phyloP scores from a whole-genome alignment of 2,888 invertebrate species.

The Bugulina stolonifera region DNA sequence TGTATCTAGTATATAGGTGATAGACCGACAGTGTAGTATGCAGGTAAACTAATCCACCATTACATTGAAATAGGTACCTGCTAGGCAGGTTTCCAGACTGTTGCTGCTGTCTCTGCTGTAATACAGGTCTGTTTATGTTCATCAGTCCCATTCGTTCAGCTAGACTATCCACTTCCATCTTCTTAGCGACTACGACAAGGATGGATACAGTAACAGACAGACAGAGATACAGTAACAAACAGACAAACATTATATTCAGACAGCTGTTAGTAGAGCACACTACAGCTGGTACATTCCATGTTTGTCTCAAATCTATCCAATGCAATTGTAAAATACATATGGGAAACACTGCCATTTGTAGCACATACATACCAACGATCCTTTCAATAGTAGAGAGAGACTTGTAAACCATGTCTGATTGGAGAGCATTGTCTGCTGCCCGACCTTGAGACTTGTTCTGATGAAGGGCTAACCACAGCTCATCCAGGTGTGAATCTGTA shows the following conservation, averaged over 20 bases:
- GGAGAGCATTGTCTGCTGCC: background rate
- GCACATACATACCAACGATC: constrained; percentile 9
- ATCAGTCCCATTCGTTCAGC: background rate
- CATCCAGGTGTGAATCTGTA: constrained; percentile 20
- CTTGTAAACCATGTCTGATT: background rate
- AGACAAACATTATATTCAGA: too few species aligned
- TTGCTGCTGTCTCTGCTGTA: background rate
- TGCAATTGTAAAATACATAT: too few species aligned
- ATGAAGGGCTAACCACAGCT: constrained; percentile 2
- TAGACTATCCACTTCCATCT: background rate
- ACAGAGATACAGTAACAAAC: background rate
- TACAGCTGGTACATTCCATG: too few species aligned
- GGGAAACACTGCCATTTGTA: too few species aligned
- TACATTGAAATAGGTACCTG: too few species aligned
- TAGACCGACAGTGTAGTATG: too few species aligned
- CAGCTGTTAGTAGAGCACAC: too few species aligned
- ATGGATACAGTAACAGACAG: background rate
- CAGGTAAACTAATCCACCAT: too few species aligned
- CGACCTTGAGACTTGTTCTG: background rate
- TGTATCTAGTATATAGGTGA: too few species aligned
- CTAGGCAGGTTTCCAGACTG: too few species aligned
- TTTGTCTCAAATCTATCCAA: too few species aligned
- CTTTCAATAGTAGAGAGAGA: constrained; percentile 6
- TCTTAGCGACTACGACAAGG: constrained; percentile 4
- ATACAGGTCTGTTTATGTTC: background rate